A percentile compares a stretch with the other conserved stretches of the same genome.
These are phyloP conservation scores for Ferrisia virgata DNA, from an alignment of 2,888 invertebrate genomes.

Conservation along the genomic window DNA sequence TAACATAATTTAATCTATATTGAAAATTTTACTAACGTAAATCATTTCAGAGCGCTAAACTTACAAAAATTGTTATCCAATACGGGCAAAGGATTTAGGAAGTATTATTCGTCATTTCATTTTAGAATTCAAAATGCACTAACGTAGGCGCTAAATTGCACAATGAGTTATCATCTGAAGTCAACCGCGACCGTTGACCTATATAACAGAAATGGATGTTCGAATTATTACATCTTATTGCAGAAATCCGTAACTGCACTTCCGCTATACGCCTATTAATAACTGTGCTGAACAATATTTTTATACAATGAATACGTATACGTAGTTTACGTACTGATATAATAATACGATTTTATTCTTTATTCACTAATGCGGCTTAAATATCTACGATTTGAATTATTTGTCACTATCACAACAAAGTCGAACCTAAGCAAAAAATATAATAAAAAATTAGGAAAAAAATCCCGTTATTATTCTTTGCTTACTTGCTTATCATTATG, in stretches of 20 bases:
- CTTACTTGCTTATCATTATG: not conserved
- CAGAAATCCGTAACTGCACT: not conserved
- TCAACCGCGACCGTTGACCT: not conserved
- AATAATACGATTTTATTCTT: no score
- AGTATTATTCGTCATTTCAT: no score
- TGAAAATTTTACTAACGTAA: no score
- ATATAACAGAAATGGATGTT: not conserved
- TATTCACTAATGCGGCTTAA: no score
- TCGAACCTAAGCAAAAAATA: not conserved
- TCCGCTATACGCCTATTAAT: not conserved
- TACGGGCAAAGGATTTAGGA: no score
- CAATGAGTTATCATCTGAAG: not conserved
- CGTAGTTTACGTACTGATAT: not conserved
- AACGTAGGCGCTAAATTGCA: not conserved
- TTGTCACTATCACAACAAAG: not conserved
- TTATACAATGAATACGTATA: not conserved
- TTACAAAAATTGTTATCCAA: no score
- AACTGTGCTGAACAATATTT: not conserved
- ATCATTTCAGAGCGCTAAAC: no score
- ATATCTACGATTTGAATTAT: no score
- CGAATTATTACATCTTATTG: not conserved
- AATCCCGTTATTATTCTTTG: not conserved
- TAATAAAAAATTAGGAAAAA: not conserved
- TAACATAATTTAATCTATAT: no score
- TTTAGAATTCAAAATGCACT: not conserved